These are phyloP conservation scores for Lochmaea crataegi DNA, from an alignment of 2,888 invertebrate genomes.

Conservation along the genomic window DNA sequence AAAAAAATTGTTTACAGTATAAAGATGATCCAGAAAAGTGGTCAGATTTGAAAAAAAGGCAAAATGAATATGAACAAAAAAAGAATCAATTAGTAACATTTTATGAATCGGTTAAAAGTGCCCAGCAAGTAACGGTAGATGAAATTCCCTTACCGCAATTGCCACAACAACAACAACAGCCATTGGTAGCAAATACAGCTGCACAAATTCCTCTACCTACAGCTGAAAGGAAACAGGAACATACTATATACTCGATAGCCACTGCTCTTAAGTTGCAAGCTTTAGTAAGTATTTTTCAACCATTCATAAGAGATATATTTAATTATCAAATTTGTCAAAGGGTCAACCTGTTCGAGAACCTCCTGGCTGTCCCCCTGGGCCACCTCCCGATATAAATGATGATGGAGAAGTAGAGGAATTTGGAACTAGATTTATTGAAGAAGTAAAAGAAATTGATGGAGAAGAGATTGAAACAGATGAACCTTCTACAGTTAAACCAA, in stretches of 20 bases:
- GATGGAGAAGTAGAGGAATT: conserved; percentile 71
- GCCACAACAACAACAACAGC: conserved; percentile 67
- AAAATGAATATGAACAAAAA: conserved; percentile 92
- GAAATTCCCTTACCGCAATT: conserved; percentile 93
- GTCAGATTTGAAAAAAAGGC: conserved; percentile 89
- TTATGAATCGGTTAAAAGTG: conserved; percentile 94
- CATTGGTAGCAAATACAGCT: conserved; percentile 44
- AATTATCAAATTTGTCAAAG: conserved; percentile 56
- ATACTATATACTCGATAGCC: conserved; percentile 64
- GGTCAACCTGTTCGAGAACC: conserved; percentile 72
- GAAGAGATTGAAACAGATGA: conserved; percentile 48
- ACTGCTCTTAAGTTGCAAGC: conserved; percentile 64
- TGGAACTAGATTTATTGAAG: conserved; percentile 52
- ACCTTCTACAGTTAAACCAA: conserved; percentile 69
- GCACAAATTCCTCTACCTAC: conserved; percentile 61
- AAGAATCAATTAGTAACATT: conserved; percentile 89
- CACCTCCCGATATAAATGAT: conserved; percentile 79
- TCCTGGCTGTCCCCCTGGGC: conserved; percentile 89
- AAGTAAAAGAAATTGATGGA: conserved; percentile 52
- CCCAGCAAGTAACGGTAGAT: conserved; percentile 94
- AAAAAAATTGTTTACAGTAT: conserved; percentile 71
- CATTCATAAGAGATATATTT: not conserved
- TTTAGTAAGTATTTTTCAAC: conserved; percentile 47
- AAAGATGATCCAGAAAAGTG: conserved; percentile 97
- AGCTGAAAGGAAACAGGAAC: conserved; percentile 62